phyloP scores from a whole-genome alignment of 2,797 vertebrate genomes.

The Siniperca scherzeri region DNA sequence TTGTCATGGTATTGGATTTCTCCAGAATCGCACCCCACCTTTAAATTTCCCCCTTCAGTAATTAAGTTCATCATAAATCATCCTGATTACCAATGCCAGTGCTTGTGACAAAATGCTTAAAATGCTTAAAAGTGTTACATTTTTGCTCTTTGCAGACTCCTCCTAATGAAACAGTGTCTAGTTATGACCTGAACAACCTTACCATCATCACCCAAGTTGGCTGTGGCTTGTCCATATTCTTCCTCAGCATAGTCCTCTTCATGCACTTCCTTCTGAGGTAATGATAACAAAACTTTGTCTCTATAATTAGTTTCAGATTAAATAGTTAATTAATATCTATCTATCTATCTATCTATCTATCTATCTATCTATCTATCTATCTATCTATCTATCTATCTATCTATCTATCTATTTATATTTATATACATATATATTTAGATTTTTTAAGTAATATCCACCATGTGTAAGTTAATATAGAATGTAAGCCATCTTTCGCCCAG shows the following conservation, averaged over 20 bases:
- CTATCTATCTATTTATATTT: background rate
- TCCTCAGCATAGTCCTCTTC: slow-evolving; percentile 76
- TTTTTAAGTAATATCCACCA: too few relatives aligned
- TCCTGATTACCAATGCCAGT: background rate
- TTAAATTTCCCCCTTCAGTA: background rate
- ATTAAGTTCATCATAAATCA: background rate
- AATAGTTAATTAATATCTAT: background rate
- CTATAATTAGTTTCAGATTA: background rate
- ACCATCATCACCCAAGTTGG: slow-evolving; percentile 80
- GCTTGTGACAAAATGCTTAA: background rate
- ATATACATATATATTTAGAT: too few relatives aligned
- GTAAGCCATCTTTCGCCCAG: background rate
- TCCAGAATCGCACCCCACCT: too few relatives aligned
- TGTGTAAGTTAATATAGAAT: too few relatives aligned
- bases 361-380: too few relatives aligned
- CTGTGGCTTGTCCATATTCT: slow-evolving; percentile 83
- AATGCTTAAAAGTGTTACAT: background rate
- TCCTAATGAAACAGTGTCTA: slow-evolving; percentile 45
- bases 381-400: too few relatives aligned
- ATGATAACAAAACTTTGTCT: background rate
- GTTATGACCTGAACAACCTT: slow-evolving; percentile 68
- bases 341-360: too few relatives aligned
- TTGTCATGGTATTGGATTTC: too few relatives aligned
- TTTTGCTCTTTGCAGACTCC: slow-evolving; percentile 58
- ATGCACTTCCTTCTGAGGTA: slow-evolving; percentile 82